These are phyloP conservation scores for Tricholaema leucomelas DNA, from an alignment of 2,113 vertebrate genomes.

Conservation along the genomic window DNA sequence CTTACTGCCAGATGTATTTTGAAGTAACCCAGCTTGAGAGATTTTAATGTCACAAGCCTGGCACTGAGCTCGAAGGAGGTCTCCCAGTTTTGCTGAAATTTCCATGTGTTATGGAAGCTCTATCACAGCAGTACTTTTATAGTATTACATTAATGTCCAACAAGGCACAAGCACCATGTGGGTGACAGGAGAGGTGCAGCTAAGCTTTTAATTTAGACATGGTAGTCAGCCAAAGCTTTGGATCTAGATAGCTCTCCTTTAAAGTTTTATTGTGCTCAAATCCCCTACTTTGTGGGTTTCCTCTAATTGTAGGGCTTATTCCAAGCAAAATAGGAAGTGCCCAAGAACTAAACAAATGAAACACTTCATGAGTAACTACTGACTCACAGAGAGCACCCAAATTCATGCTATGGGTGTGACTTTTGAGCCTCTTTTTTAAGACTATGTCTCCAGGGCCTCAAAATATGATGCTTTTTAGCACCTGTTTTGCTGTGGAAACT, in stretches of 20 bases:
- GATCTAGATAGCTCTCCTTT: not conserved
- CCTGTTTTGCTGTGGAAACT: not conserved
- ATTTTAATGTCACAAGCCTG: not conserved
- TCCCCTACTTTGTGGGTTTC: not conserved
- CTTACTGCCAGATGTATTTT: conserved; percentile 19
- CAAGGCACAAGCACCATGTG: not conserved
- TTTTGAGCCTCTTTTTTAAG: not conserved
- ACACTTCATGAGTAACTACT: not conserved
- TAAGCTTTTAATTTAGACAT: not conserved
- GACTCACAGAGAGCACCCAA: not conserved
- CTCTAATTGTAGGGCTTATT: not conserved
- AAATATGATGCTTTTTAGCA: not conserved
- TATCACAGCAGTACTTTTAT: not conserved
- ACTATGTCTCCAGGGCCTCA: not conserved
- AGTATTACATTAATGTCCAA: not conserved
- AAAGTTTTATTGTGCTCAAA: not conserved
- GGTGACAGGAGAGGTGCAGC: not conserved
- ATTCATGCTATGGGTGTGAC: not conserved
- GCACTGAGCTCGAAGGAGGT: not conserved
- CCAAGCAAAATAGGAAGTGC: not conserved
- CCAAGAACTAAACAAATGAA: not conserved
- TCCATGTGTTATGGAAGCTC: not conserved
- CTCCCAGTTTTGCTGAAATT: conserved; percentile 17
- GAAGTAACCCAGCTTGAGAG: not conserved
- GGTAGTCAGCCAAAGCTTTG: not conserved